phyloP scores from a whole-genome alignment of 1,140 invertebrate genomes.

The Chelonus insularis region DNA sequence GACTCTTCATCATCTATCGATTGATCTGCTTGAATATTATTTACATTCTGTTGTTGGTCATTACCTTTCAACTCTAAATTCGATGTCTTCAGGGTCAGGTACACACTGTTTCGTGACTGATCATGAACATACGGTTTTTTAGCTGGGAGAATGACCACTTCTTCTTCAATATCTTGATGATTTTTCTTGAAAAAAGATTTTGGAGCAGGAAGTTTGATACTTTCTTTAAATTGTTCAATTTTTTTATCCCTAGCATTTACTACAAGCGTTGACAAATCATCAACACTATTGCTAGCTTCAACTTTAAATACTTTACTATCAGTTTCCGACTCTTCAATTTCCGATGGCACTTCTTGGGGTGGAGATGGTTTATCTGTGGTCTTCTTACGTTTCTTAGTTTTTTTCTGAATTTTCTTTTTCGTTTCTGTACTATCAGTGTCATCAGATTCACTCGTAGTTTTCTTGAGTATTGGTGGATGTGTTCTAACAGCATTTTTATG shows the following conservation, averaged over 20 bases:
- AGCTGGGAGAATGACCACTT: conserved; percentile 44
- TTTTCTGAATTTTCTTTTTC: conserved; percentile 37
- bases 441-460: conserved; percentile 19
- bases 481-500: conserved; percentile 35
- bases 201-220: conserved; percentile 44
- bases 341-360: conserved; percentile 10
- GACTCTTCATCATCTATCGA: conserved; percentile 22
- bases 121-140: conserved; percentile 50
- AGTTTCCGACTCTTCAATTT: neutral
- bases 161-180: conserved; percentile 22
- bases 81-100: conserved; percentile 47
- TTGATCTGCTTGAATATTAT: conserved; percentile 2
- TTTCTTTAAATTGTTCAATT: conserved; percentile 47
- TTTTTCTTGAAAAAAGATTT: conserved; percentile 24
- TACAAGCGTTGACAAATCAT: conserved; percentile 47
- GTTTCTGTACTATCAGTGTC: conserved; percentile 27
- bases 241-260: conserved; percentile 30
- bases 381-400: conserved; percentile 37
- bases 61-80: neutral
- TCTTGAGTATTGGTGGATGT: neutral
- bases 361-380: conserved; percentile 36
- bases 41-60: conserved; percentile 19
- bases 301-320: conserved; percentile 41
- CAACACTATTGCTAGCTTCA: conserved; percentile 51
- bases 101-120: conserved; percentile 48